Conservation (phyloP, 2,797 vertebrate genomes). For the Darevskia mixta region DNA sequence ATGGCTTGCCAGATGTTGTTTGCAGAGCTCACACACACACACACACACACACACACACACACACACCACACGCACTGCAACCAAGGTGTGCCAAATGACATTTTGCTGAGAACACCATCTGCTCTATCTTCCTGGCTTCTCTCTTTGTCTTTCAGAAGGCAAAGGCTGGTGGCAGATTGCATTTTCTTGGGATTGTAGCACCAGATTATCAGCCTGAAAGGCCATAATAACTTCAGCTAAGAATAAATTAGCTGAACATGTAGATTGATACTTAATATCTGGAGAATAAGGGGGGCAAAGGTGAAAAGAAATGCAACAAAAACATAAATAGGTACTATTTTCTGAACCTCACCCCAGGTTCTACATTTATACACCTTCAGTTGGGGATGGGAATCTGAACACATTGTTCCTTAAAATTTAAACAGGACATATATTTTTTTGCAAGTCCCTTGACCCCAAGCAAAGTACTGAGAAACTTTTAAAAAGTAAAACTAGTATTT, state of each 20-base stretch:
- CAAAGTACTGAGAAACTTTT: constrained; percentile 13
- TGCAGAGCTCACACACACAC: constrained; percentile 13
- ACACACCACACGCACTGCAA: not conserved
- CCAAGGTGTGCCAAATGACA: constrained; percentile 13
- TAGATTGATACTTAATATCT: not conserved
- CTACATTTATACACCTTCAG: not conserved
- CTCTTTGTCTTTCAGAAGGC: constrained; percentile 12
- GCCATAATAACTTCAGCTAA: not conserved
- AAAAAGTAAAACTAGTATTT: constrained; percentile 44
- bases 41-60: constrained; percentile 19
- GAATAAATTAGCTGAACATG: not conserved
- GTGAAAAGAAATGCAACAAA: not conserved
- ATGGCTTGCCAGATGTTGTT: constrained; percentile 47
- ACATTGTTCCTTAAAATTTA: constrained; percentile 18
- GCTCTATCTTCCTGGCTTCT: constrained; percentile 18
- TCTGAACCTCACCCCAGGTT: not conserved
- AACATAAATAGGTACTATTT: not conserved
- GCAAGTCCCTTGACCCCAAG: not conserved
- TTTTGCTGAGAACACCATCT: constrained; percentile 20
- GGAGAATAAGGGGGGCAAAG: not conserved
- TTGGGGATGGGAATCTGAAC: not conserved
- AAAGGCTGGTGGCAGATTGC: constrained; percentile 3
- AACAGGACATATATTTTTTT: constrained; percentile 6
- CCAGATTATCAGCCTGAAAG: not conserved
- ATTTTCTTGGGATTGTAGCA: constrained; percentile 8